Conservation (phyloP, 53 echinoderm and acorn worm genomes). For the Holothuria scabra region DNA sequence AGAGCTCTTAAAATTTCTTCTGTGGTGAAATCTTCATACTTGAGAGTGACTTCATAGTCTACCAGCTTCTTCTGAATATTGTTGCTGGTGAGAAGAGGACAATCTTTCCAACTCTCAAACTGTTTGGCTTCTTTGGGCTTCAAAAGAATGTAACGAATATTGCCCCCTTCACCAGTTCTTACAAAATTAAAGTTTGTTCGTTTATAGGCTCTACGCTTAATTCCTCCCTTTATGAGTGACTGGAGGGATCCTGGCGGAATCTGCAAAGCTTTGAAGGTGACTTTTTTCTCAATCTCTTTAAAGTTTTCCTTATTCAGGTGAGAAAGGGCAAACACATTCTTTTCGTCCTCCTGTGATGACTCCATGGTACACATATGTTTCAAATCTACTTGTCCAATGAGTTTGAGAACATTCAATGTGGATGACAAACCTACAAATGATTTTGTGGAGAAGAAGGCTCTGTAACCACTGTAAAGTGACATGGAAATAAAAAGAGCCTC, state of each 20-base stretch:
- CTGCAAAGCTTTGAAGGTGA: slow-evolving; percentile 29
- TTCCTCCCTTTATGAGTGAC: neutral
- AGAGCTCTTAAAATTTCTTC: slow-evolving; percentile 77
- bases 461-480: no score
- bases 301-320: neutral
- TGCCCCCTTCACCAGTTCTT: slow-evolving; percentile 40
- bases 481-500: no score
- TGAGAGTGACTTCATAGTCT: slow-evolving; percentile 67
- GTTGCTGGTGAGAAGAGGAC: slow-evolving; percentile 51
- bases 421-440: no score
- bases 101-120: slow-evolving; percentile 36
- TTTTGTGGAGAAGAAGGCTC: no score
- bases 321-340: slow-evolving; percentile 10
- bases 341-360: neutral
- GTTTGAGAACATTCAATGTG: no score
- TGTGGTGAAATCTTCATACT: slow-evolving; percentile 74
- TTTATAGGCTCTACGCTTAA: slow-evolving; percentile 49
- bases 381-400: no score
- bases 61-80: slow-evolving; percentile 64
- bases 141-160: slow-evolving; percentile 37
- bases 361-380: neutral
- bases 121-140: slow-evolving; percentile 57
- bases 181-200: slow-evolving; percentile 57
- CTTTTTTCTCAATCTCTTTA: neutral
- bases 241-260: neutral